Conservation (phyloP, 2,888 invertebrate genomes). For the Glaucopsyche alexis region DNA sequence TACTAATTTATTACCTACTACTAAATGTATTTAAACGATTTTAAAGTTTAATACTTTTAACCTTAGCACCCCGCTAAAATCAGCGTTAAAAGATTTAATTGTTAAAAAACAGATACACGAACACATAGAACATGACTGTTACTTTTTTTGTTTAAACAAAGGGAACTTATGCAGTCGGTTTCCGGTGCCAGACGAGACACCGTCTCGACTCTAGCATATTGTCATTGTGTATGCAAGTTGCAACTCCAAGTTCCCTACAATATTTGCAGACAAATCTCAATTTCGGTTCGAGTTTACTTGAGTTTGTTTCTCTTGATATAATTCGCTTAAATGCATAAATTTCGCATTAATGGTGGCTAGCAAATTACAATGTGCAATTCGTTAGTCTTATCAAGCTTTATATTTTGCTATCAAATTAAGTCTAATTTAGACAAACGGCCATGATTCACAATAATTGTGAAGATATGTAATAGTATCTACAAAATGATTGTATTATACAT, state of each 20-base stretch:
- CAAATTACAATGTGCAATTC: not conserved
- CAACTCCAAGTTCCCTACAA: slow-evolving; percentile 35
- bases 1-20: too few species aligned
- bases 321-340: not conserved
- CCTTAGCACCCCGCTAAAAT: not conserved
- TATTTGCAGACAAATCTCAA: slow-evolving; percentile 43
- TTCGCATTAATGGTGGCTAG: not conserved
- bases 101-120: not conserved
- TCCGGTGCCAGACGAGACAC: slow-evolving; percentile 64
- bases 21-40: too few species aligned
- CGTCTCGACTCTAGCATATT: slow-evolving; percentile 56
- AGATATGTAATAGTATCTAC: not conserved
- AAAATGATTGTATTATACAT: too few species aligned
- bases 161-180: slow-evolving; percentile 57
- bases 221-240: slow-evolving; percentile 64
- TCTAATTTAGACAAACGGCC: not conserved
- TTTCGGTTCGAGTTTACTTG: not conserved
- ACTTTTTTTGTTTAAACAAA: slow-evolving; percentile 51
- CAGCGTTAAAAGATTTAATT: not conserved
- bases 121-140: slow-evolving; percentile 28
- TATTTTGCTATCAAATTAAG: not conserved
- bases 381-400: not conserved
- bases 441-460: not conserved
- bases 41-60: not conserved
- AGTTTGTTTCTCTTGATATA: not conserved